Base-by-base conservation (phyloP, 2,113 vertebrate genomes). In the Mobula hypostoma region DNA sequence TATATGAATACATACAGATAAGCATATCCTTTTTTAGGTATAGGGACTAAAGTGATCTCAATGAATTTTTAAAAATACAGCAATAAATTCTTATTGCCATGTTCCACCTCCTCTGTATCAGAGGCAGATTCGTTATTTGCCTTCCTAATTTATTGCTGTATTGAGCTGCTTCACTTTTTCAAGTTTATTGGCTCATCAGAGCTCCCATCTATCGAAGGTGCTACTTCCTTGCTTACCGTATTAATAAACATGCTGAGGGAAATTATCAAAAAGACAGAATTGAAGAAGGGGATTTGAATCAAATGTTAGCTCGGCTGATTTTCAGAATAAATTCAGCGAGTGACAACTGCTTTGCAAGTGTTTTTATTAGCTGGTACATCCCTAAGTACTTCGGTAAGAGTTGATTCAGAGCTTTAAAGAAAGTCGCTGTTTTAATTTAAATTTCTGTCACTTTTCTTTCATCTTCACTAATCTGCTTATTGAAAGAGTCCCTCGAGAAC, bases 401-500 rank as follows among this genome's bases (percentile, higher is more conserved):
- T 8, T 83, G 7, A 87, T 87, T 87, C 83, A 87, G 58, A 61
- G 58, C 83, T n/a, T 0, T 63, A 63, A 87, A 87, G 83, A n/a
- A n/a, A 63, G 17, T 63, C 27, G 27, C 27, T 87, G 83, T n/a
- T 61, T 63, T 58, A 87, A 87, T 87, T 87, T 87, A 87, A 87
- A 87, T 83, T 83, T 83, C 80, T 83, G 80, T 58, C 80, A 83
- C 80, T 83, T 56, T 83, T 58, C 80, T 48, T n/a, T 63, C 29
- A 29, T n/a, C 56, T 63, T 87, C 58, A n/a, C 83, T 87, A 61
- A 87, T 87, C 58, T 63, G 56, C 56, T 87, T 63, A 87, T 61
- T 63, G 83, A 87, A 63, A 87, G n/a, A 14, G 83, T 9, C 83
- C 58, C 83, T 87, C 14, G 83, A 87, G 48, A 61, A 56, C 61